Evolutionary conservation across 2,797 vertebrate species (phyloP).

Genomic region (Coracias cyanogaster): DNA sequence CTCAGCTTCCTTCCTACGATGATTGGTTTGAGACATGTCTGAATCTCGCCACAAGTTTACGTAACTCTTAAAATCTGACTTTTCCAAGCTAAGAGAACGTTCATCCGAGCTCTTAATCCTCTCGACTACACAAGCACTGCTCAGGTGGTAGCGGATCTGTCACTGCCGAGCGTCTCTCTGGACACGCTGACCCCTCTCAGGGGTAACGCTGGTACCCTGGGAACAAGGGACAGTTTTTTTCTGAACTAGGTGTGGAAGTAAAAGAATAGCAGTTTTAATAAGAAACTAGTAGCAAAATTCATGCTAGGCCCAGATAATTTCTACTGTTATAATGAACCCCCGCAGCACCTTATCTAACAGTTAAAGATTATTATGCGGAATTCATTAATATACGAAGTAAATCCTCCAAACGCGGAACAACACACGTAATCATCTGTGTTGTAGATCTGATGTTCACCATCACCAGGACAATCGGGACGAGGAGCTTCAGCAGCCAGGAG

Average conservation of each 20-base stretch:
- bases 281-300: background rate
- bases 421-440: background rate
- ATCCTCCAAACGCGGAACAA: background rate
- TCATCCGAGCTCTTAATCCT: background rate
- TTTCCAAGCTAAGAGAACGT: background rate
- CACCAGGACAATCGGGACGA: background rate
- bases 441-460: background rate
- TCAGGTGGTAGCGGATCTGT: rapidly evolving
- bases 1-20: background rate
- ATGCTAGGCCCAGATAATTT: background rate
- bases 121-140: background rate
- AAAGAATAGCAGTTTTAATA: background rate
- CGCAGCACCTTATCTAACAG: background rate
- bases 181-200: conserved; percentile 2
- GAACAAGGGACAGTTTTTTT: background rate
- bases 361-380: background rate
- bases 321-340: background rate
- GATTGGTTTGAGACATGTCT: background rate
- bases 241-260: background rate
- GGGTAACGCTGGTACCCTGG: background rate
- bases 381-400: background rate
- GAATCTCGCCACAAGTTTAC: background rate
- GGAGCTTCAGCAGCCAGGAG: background rate
- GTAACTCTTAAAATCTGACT: background rate
- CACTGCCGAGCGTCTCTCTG: background rate